phyloP scores from a whole-genome alignment of 1,140 invertebrate genomes.

The Zaprionus lachaisei region DNA sequence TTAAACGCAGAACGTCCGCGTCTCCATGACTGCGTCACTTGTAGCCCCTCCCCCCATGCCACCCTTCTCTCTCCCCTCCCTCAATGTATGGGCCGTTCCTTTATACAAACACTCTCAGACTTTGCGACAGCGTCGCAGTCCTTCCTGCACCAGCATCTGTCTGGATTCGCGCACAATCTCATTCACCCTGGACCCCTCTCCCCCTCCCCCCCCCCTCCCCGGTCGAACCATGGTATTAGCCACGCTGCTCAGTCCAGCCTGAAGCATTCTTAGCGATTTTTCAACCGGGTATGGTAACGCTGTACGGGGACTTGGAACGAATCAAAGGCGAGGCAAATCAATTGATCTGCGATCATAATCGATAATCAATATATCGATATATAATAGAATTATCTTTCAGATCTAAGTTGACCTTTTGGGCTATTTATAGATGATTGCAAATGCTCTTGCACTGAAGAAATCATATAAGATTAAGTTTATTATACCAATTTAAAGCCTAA shows the following conservation, averaged over 20 bases:
- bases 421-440: background rate
- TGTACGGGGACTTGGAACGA: background rate
- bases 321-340: background rate
- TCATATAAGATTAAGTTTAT: background rate
- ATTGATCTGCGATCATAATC: constrained; percentile 2
- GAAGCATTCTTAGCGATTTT: background rate
- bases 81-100: constrained; percentile 35
- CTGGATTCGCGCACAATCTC: constrained; percentile 35
- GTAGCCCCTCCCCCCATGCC: constrained; percentile 10
- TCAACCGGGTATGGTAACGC: background rate
- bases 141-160: constrained; percentile 60
- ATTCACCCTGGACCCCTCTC: background rate
- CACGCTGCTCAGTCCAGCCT: background rate
- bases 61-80: background rate
- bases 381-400: background rate
- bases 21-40: constrained; percentile 30
- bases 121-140: constrained; percentile 54
- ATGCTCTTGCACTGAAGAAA: background rate
- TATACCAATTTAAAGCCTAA: background rate
- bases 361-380: background rate
- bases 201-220: no score
- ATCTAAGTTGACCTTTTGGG: background rate
- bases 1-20: constrained; percentile 62
- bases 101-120: constrained; percentile 69
- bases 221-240: background rate